Evolutionary conservation across 2,888 invertebrate species (phyloP).

Genomic region (Pollenia griseotomentosa): DNA sequence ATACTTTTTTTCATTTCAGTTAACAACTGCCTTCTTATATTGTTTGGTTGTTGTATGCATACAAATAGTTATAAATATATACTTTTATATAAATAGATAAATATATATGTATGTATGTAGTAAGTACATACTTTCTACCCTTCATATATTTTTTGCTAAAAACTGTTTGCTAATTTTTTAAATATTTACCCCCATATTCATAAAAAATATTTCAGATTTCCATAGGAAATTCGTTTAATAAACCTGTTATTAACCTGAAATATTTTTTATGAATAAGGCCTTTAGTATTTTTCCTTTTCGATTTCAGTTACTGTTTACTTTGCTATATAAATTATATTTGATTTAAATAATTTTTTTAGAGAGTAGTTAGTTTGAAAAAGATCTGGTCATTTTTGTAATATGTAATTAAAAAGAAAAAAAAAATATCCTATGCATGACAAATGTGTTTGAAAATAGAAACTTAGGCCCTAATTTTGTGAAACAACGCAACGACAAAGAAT

Average conservation of each 20-base stretch:
- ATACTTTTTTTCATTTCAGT: constrained; percentile 14
- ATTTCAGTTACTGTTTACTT: constrained; percentile 14
- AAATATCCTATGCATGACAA: too few species aligned
- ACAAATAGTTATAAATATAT: constrained; percentile 46
- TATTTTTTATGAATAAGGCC: too few species aligned
- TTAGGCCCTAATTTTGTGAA: too few species aligned
- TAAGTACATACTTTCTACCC: constrained; percentile 13
- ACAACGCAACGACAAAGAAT: too few species aligned
- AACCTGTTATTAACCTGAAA: too few species aligned
- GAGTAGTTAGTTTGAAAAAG: not conserved
- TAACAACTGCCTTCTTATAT: constrained; percentile 33
- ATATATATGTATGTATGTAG: not conserved
- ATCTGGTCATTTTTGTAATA: constrained; percentile 9
- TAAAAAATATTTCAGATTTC: too few species aligned
- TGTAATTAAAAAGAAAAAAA: not conserved
- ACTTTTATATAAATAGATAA: constrained; percentile 36
- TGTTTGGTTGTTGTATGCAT: constrained; percentile 22
- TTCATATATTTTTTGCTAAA: constrained; percentile 14
- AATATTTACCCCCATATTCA: too few species aligned
- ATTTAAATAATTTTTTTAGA: too few species aligned
- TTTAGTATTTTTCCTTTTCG: not conserved
- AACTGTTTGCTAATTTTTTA: not conserved
- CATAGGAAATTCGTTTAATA: too few species aligned
- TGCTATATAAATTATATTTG: not conserved
- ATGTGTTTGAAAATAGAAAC: too few species aligned